phyloP scores from a whole-genome alignment of 1,140 invertebrate genomes.

The Wiebesia pumilae region DNA sequence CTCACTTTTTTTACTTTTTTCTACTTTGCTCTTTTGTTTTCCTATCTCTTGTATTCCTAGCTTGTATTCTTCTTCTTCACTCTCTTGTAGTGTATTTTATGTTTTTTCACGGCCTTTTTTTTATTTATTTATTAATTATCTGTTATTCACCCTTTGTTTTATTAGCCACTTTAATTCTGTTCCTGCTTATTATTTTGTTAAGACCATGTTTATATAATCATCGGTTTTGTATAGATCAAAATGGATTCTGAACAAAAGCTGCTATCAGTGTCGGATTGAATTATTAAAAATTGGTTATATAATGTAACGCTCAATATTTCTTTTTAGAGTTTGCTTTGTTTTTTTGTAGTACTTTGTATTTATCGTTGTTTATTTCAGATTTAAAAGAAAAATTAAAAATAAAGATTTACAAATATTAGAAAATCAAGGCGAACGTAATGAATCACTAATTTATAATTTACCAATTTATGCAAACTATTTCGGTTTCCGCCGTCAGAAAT shows the following conservation, averaged over 20 bases:
- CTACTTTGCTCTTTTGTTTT: not conserved
- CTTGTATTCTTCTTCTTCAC: not conserved
- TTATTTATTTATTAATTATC: conserved; percentile 15
- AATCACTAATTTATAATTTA: not conserved
- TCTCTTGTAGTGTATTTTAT: not conserved
- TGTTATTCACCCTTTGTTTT: conserved; percentile 6
- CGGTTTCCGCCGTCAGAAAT: not conserved
- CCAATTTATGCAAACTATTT: not conserved
- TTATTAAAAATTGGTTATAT: conserved; percentile 2
- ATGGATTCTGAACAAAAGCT: conserved; percentile 20
- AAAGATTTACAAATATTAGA: not conserved
- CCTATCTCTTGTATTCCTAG: not conserved
- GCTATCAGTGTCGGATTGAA: conserved; percentile 7
- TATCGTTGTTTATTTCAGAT: not conserved
- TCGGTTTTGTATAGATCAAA: conserved; percentile 1
- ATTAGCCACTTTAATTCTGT: not conserved
- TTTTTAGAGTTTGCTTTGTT: not conserved
- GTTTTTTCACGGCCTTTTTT: not conserved
- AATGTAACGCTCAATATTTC: not conserved
- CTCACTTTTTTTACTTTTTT: conserved; percentile 18
- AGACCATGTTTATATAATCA: conserved; percentile 4
- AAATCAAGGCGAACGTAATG: not conserved
- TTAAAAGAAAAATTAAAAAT: not conserved
- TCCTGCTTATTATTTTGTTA: conserved; percentile 10
- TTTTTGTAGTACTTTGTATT: not conserved